Base-by-base conservation (phyloP, 2,797 vertebrate species). In the Sebastes diaconus region DNA sequence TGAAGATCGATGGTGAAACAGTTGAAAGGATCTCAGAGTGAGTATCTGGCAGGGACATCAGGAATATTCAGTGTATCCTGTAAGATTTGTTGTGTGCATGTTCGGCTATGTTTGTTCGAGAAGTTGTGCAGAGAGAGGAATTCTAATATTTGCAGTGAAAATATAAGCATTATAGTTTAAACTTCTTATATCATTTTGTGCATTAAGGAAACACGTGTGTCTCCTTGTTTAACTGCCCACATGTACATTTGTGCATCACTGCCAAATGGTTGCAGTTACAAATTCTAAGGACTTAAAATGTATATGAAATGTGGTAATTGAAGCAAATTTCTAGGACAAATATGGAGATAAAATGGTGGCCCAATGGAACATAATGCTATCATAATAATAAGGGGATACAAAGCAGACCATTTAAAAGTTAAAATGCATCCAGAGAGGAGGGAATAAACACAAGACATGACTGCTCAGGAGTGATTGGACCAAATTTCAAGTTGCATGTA, bases 21-120 rank as follows among this genome's bases (percentile, higher is more conserved):
- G 84, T 97, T 81, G 0, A 84, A 13, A 94, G 93, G 83, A 94
- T 96, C 66, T 97, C 97, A 0, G 97, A 98, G 97, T 98, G 90
- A 96, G 97, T 95, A n/a, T 58, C 3, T 16, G 6, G 0, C 25
- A 5, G 6, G 20, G 16, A 30, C 25, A 13, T 27, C 22, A 25
- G 30, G 6, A 34, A 34, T 14, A 9, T 25, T n/a, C 5, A 42
- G 22, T 29, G 6, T 30, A 36, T 34, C 34, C 25, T 61, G 24
- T 55, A 55, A 22, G 32, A 34, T 34, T 20, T 61, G 34, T 34
- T 29, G 2, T 22, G 30, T 70, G 25, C 42, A 8, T 46, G 39
- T 42, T 42, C 39, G 39, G 58, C 50, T 39, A 2, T 9, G 22
- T 36, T 57, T 24, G 6, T 63, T 22, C 1, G 2, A 27, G 30